phyloP scores from a whole-genome alignment of 92 coral and sea anemone species.

The Blastomussa wellsi region DNA sequence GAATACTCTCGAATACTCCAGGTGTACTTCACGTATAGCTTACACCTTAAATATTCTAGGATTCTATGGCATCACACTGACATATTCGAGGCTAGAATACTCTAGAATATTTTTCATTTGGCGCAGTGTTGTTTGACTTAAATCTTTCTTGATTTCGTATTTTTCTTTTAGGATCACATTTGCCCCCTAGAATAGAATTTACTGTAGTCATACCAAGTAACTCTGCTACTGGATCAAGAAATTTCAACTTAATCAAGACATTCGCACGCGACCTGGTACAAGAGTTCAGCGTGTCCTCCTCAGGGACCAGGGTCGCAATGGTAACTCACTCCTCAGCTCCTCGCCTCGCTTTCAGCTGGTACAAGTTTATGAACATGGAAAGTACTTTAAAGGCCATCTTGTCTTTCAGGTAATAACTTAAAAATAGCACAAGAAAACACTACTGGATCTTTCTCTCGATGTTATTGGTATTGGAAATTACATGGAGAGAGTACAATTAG shows the following conservation, averaged over 20 bases:
- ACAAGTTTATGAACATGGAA: slow-evolving; percentile 69
- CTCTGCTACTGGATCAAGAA: slow-evolving; percentile 32
- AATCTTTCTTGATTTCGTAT: not conserved
- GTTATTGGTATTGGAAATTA: too few relatives aligned
- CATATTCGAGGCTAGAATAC: too few relatives aligned
- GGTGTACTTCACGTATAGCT: too few relatives aligned
- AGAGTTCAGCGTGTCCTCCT: slow-evolving; percentile 72
- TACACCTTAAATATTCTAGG: too few relatives aligned
- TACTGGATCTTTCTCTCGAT: too few relatives aligned
- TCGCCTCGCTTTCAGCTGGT: slow-evolving; percentile 51
- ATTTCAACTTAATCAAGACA: slow-evolving; percentile 25
- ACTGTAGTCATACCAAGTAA: slow-evolving; percentile 59
- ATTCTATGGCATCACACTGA: too few relatives aligned
- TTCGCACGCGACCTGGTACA: slow-evolving; percentile 43
- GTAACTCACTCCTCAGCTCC: slow-evolving; percentile 57
- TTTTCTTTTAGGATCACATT: slow-evolving; percentile 11
- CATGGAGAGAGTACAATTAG: too few relatives aligned
- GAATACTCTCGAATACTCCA: too few relatives aligned
- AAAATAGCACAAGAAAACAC: too few relatives aligned
- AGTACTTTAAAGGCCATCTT: slow-evolving; percentile 67
- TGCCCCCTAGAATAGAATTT: slow-evolving; percentile 60
- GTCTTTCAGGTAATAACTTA: slow-evolving; percentile 50
- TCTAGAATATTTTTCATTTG: not conserved
- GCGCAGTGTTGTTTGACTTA: not conserved
- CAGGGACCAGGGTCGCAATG: slow-evolving; percentile 75